Percentiles rank a stretch among this genome's conserved stretches.
Conservation (phyloP, 2,797 vertebrate genomes). For the Erpetoichthys calabaricus region DNA sequence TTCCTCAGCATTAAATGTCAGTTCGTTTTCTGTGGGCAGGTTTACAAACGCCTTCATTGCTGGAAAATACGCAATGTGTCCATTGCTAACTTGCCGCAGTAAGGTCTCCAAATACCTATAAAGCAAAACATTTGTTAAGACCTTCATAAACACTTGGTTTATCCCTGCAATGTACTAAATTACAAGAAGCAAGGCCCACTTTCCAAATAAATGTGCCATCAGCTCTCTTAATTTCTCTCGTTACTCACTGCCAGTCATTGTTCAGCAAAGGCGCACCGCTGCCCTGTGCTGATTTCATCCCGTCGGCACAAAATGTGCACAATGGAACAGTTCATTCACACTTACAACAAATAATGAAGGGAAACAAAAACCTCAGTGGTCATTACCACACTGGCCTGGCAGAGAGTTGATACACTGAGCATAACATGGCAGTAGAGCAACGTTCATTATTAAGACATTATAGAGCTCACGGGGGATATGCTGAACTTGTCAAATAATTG, state of each 20-base stretch:
- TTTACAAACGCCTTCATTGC: constrained; percentile 98
- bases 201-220: not conserved
- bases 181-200: not conserved
- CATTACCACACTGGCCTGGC: too few species aligned
- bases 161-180: not conserved
- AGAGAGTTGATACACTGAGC: too few species aligned
- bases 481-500: too few species aligned
- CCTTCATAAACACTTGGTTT: not conserved
- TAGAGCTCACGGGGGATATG: too few species aligned
- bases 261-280: too few species aligned
- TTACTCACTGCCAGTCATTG: too few species aligned
- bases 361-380: too few species aligned
- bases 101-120: constrained; percentile 93
- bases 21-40: constrained; percentile 90
- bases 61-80: constrained; percentile 95
- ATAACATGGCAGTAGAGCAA: too few species aligned
- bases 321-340: too few species aligned
- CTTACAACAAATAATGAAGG: too few species aligned
- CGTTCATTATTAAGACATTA: too few species aligned
- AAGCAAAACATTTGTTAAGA: constrained; percentile 11
- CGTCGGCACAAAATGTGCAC: too few species aligned
- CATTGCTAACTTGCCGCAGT: constrained; percentile 93
- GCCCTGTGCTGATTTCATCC: not conserved
- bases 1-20: constrained; percentile 95
- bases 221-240: not conserved